Conservation (phyloP, 2,113 vertebrate genomes). For the Labeo rohita region DNA sequence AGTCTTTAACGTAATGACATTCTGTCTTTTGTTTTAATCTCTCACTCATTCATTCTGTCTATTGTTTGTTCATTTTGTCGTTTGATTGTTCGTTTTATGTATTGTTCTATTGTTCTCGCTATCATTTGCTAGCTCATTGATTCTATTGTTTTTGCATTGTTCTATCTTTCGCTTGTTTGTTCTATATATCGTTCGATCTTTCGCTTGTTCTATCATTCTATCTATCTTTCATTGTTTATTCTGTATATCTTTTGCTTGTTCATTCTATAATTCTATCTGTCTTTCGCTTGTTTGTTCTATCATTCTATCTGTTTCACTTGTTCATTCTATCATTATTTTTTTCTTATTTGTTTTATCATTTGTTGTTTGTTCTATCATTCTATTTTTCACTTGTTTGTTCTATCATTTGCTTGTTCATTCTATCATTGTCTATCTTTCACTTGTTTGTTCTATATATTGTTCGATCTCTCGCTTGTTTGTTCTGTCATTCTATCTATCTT, state of each 20-base stretch:
- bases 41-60: neutral
- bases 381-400: too few species aligned
- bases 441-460: too few species aligned
- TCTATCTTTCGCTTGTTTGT: neutral
- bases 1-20: too few species aligned
- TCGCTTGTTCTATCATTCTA: neutral
- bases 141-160: neutral
- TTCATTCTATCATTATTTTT: too few species aligned
- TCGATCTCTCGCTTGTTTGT: too few species aligned
- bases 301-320: too few species aligned
- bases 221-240: neutral
- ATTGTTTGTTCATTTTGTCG: constrained; percentile 34
- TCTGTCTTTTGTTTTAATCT: too few species aligned
- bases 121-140: neutral
- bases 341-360: too few species aligned
- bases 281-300: neutral
- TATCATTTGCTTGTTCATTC: too few species aligned
- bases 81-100: neutral
- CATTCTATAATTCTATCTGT: neutral
- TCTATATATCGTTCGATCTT: constrained; percentile 32
- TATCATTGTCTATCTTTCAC: too few species aligned
- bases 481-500: too few species aligned
- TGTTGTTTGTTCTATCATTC: too few species aligned
- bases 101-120: constrained; percentile 30
- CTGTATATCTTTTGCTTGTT: neutral